A percentile compares a stretch with the other conserved stretches of the same genome.
These are phyloP conservation scores for Emydura subglobosa DNA, from an alignment of 2,113 vertebrate genomes.

Conservation along the genomic window DNA sequence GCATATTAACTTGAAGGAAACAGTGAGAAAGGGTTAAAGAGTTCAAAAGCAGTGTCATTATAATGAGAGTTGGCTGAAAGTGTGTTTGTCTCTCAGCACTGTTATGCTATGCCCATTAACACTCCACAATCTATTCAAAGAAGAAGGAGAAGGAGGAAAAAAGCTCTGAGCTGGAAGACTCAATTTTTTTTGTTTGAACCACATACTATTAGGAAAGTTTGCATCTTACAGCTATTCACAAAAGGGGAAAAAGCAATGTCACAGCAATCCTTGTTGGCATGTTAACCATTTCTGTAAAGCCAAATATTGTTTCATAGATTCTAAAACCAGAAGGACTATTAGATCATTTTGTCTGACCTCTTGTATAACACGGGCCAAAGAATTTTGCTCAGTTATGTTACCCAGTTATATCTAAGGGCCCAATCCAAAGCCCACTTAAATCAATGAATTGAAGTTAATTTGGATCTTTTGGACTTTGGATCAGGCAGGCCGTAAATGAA, in stretches of 20 bases:
- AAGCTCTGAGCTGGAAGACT: background rate
- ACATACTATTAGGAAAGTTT: background rate
- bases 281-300: background rate
- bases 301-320: background rate
- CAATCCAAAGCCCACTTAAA: background rate
- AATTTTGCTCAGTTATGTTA: background rate
- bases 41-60: conserved; percentile 40
- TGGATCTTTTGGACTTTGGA: background rate
- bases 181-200: background rate
- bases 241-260: background rate
- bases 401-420: background rate
- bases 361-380: background rate
- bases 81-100: background rate
- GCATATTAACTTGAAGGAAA: conserved; percentile 23
- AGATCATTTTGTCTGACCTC: background rate
- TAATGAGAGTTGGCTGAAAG: conserved; percentile 29
- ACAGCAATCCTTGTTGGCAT: background rate
- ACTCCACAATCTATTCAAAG: background rate
- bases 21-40: background rate
- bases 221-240: background rate
- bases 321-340: background rate
- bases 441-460: background rate
- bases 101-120: conserved; percentile 25
- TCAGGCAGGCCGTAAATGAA: background rate
- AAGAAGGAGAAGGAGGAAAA: background rate